These are phyloP conservation scores for Lamprotornis superbus DNA, from an alignment of 2,113 vertebrate species.

Conservation along the genomic window DNA sequence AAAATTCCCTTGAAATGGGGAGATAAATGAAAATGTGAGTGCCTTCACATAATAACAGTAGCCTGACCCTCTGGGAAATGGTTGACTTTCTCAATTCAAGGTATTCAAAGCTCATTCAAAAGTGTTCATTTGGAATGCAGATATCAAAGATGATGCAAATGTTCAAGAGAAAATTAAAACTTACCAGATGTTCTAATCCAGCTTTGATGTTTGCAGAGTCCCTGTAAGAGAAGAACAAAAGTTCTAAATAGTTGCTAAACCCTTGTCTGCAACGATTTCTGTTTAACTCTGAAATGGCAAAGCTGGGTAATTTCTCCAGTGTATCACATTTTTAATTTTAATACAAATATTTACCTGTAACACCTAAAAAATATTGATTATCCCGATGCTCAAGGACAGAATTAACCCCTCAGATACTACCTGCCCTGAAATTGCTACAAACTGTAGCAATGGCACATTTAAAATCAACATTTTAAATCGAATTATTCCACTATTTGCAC, in stretches of 20 bases:
- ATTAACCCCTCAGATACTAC: neutral
- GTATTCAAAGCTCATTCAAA: conserved; percentile 86
- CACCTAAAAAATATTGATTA: neutral
- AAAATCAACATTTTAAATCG: neutral
- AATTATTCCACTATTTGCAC: neutral
- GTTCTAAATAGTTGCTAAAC: conserved; percentile 82
- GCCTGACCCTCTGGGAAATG: conserved; percentile 82
- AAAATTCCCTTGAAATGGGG: conserved; percentile 80
- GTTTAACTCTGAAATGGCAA: conserved; percentile 47
- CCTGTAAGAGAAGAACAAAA: conserved; percentile 92
- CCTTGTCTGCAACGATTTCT: conserved; percentile 64
- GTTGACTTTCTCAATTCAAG: conserved; percentile 82
- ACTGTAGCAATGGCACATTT: accelerated
- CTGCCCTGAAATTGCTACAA: neutral
- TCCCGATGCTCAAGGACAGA: neutral
- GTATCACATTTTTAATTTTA: neutral
- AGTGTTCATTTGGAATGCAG: conserved; percentile 89
- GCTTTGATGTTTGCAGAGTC: conserved; percentile 88
- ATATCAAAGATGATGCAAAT: conserved; percentile 89
- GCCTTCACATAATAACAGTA: conserved; percentile 82
- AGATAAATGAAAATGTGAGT: conserved; percentile 86
- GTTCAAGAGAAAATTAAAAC: conserved; percentile 87
- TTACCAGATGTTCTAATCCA: conserved; percentile 99
- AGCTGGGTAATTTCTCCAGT: neutral
- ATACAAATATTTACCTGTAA: neutral